These are phyloP conservation scores for Acleris literana DNA, from an alignment of 2,888 invertebrate species.

Conservation along the genomic window DNA sequence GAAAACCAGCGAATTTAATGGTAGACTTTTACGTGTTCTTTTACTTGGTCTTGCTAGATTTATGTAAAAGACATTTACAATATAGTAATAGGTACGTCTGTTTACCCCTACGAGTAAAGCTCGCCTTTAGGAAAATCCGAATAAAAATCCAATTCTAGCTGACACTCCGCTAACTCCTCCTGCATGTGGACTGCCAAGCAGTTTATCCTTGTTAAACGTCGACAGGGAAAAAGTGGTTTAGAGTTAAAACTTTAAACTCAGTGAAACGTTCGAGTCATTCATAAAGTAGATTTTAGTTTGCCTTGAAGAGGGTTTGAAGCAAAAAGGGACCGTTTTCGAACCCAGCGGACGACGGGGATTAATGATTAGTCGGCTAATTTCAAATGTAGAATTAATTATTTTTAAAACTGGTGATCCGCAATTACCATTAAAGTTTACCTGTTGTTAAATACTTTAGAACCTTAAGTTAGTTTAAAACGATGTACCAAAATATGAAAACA, in stretches of 20 bases:
- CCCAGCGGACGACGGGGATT: conserved; percentile 14
- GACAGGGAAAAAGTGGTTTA: conserved; percentile 32
- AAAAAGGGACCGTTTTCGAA: conserved; percentile 23
- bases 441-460: too few species aligned
- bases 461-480: too few species aligned
- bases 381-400: conserved; percentile 10
- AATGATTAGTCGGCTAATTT: conserved; percentile 14
- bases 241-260: conserved; percentile 29
- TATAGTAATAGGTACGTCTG: too few species aligned
- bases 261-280: conserved; percentile 26
- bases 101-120: not conserved
- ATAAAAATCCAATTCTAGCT: conserved; percentile 23
- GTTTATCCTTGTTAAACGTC: conserved; percentile 32
- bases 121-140: not conserved
- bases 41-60: too few species aligned
- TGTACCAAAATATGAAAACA: too few species aligned
- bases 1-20: too few species aligned
- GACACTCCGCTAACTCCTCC: conserved; percentile 9
- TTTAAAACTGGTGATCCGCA: too few species aligned
- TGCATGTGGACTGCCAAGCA: conserved; percentile 13
- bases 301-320: conserved; percentile 30
- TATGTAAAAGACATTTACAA: too few species aligned
- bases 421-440: too few species aligned
- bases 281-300: conserved; percentile 29
- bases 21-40: too few species aligned